Percentiles rank a stretch among this genome's conserved stretches.
Evolutionary conservation across 1,140 invertebrate species (phyloP).

Genomic region (Lycorma delicatula): DNA sequence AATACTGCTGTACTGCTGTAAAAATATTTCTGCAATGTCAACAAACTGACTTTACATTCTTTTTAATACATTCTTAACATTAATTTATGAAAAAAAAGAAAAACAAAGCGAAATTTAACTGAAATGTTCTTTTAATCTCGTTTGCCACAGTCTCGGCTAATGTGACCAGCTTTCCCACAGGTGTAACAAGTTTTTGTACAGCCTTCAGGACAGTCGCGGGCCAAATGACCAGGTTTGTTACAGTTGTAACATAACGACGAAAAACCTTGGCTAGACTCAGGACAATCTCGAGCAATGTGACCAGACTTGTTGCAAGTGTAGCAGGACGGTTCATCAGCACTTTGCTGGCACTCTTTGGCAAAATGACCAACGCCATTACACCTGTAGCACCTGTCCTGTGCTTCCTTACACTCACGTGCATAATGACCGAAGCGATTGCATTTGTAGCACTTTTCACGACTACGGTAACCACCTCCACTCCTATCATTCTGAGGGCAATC

Average conservation of each 20-base stretch:
- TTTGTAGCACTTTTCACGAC: constrained; percentile 84
- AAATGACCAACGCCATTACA: constrained; percentile 79
- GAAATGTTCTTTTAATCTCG: not conserved
- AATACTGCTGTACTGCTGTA: too few relatives aligned
- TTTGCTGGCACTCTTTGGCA: constrained; percentile 79
- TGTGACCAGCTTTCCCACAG: constrained; percentile 81
- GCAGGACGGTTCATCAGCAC: constrained; percentile 69
- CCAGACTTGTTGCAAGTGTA: constrained; percentile 84
- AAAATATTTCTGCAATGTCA: too few relatives aligned
- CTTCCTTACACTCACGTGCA: constrained; percentile 83
- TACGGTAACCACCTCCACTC: constrained; percentile 43
- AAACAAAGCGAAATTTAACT: too few relatives aligned
- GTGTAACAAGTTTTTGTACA: constrained; percentile 78
- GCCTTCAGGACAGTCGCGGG: constrained; percentile 73
- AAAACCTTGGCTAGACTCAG: constrained; percentile 47
- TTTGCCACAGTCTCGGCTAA: constrained; percentile 74
- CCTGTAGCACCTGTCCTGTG: constrained; percentile 71
- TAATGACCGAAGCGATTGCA: constrained; percentile 91
- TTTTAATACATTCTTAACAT: too few relatives aligned
- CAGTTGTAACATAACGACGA: constrained; percentile 76
- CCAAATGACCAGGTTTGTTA: constrained; percentile 80
- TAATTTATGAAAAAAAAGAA: too few relatives aligned
- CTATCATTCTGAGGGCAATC: constrained; percentile 57
- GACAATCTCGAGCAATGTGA: constrained; percentile 83
- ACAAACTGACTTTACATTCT: too few relatives aligned